Conservation (phyloP, 2,797 vertebrate species). For the Hydrophis major region DNA sequence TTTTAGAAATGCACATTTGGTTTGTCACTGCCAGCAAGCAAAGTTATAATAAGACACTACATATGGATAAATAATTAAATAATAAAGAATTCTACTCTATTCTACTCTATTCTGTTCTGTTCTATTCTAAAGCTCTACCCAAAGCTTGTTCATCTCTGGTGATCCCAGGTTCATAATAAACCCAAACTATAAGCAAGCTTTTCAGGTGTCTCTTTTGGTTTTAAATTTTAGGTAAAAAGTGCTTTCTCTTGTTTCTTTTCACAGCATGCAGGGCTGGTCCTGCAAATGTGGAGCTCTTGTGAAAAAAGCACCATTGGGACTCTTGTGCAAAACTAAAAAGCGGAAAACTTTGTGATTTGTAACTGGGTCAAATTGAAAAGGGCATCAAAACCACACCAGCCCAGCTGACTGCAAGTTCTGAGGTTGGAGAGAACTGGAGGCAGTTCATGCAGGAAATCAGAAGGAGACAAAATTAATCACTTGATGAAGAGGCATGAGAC, state of each 20-base stretch:
- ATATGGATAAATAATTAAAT: background rate
- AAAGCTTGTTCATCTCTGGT: background rate
- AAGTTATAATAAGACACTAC: background rate
- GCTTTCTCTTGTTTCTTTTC: background rate
- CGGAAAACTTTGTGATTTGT: conserved; percentile 6
- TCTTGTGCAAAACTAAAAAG: background rate
- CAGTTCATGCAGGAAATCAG: conserved; percentile 56
- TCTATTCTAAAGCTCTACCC: background rate
- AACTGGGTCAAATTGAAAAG: background rate
- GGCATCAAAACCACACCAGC: background rate
- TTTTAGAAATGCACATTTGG: background rate
- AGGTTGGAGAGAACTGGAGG: conserved; percentile 23
- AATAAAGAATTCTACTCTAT: too few species aligned
- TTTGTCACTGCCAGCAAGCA: background rate
- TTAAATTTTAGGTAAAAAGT: background rate
- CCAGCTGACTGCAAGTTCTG: conserved; percentile 18
- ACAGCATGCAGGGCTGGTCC: background rate
- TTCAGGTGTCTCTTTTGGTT: background rate
- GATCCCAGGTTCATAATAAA: background rate
- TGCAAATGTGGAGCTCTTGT: background rate
- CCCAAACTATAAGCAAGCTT: background rate
- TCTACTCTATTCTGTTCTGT: too few species aligned
- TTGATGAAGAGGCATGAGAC: conserved; percentile 73
- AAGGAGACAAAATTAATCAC: conserved; percentile 61
- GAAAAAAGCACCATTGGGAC: background rate